Conservation (phyloP, 1,140 invertebrate genomes). For the Brachystomella parvula region DNA sequence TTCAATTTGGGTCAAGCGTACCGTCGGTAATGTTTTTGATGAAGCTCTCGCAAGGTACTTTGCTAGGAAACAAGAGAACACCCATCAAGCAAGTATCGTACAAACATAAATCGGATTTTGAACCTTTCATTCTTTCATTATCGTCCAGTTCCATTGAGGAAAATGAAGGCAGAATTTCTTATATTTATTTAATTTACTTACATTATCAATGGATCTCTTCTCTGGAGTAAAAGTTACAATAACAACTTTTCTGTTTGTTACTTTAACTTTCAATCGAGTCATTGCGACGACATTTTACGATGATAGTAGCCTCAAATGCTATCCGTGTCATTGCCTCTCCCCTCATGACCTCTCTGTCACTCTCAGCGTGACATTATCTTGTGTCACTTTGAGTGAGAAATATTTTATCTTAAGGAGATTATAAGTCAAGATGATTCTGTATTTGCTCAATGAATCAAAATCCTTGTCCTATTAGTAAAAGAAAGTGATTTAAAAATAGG, state of each 20-base stretch:
- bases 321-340: not conserved
- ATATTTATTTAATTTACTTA: not conserved
- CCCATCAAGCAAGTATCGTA: constrained; percentile 7
- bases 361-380: not conserved
- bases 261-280: no score
- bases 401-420: no score
- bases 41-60: constrained; percentile 72
- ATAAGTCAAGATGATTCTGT: no score
- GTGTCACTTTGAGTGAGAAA: no score
- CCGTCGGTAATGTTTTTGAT: constrained; percentile 68
- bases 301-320: no score
- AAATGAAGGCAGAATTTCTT: no score
- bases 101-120: no score
- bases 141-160: no score
- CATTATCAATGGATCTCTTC: not conserved
- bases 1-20: constrained; percentile 75
- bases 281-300: no score
- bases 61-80: constrained; percentile 57
- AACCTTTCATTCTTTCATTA: not conserved
- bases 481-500: no score
- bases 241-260: not conserved
- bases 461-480: no score
- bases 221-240: not conserved
- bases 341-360: not conserved
- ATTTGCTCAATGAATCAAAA: no score